Evolutionary conservation across 2,113 vertebrate species (phyloP).

Genomic region (Thomomys bottae): DNA sequence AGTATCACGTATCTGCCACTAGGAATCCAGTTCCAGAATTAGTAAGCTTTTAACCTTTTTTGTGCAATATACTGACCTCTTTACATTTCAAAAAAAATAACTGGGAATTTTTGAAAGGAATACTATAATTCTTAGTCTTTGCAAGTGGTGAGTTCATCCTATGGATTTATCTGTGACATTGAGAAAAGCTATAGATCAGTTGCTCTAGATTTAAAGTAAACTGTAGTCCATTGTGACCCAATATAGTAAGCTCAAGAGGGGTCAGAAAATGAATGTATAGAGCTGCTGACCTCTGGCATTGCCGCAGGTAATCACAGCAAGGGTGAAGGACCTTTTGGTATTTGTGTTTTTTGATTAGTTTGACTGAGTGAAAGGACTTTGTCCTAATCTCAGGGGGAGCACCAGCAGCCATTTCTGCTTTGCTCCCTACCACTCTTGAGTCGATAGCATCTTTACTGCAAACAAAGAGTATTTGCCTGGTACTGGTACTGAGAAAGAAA

Average conservation of each 20-base stretch:
- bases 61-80: conserved; percentile 45
- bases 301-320: conserved; percentile 47
- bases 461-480: background rate
- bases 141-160: conserved; percentile 67
- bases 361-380: conserved; percentile 69
- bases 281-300: conserved; percentile 72
- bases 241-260: conserved; percentile 57
- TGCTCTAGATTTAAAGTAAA: conserved; percentile 75
- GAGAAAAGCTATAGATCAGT: conserved; percentile 81
- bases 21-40: conserved; percentile 8
- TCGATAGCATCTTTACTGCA: conserved; percentile 3
- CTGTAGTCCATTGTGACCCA: conserved; percentile 53
- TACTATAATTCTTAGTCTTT: conserved; percentile 66
- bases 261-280: conserved; percentile 63
- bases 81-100: conserved; percentile 78
- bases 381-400: conserved; percentile 68
- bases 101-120: conserved; percentile 77
- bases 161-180: conserved; percentile 80
- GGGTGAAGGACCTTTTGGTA: conserved; percentile 78
- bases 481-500: background rate
- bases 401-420: background rate
- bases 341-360: conserved; percentile 82
- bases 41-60: conserved; percentile 39
- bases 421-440: conserved; percentile 59
- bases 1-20: background rate